Conservation (phyloP, 2,888 invertebrate species). For the Drosophila picticornis region DNA sequence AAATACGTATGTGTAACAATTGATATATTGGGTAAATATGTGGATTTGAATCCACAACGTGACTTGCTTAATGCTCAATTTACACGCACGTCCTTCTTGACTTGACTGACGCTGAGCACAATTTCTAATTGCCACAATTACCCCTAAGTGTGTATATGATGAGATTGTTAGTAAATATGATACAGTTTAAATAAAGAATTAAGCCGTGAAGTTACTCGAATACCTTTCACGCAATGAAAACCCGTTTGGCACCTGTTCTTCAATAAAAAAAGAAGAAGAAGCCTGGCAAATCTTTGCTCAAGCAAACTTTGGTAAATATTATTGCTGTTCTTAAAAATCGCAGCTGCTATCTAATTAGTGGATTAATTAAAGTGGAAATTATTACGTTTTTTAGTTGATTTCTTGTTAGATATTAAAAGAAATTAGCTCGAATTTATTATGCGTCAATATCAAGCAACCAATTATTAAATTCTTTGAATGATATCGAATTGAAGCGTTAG, state of each 20-base stretch:
- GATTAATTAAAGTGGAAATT: background rate
- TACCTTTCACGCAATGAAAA: background rate
- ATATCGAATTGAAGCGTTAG: background rate
- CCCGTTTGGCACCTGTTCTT: background rate
- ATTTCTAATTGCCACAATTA: slow-evolving; percentile 17
- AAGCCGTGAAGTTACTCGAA: background rate
- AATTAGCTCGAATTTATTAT: background rate
- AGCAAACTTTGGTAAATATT: background rate
- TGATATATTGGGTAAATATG: slow-evolving; percentile 69
- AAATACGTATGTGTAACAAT: slow-evolving; percentile 74
- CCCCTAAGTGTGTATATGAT: background rate
- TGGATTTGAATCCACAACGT: slow-evolving; percentile 53
- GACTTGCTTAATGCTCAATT: slow-evolving; percentile 40
- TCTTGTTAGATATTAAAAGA: background rate
- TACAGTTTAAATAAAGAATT: background rate
- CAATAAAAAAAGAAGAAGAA: background rate
- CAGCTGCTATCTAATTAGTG: background rate
- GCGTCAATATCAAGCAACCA: background rate
- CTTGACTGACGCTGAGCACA: slow-evolving; percentile 4
- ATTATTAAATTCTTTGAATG: background rate
- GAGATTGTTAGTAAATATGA: background rate
- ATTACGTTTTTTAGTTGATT: background rate
- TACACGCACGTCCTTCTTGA: background rate
- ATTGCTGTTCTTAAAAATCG: background rate
- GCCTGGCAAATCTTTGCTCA: background rate